phyloP scores from a whole-genome alignment of 2,113 vertebrate species.

The Lagopus muta region DNA sequence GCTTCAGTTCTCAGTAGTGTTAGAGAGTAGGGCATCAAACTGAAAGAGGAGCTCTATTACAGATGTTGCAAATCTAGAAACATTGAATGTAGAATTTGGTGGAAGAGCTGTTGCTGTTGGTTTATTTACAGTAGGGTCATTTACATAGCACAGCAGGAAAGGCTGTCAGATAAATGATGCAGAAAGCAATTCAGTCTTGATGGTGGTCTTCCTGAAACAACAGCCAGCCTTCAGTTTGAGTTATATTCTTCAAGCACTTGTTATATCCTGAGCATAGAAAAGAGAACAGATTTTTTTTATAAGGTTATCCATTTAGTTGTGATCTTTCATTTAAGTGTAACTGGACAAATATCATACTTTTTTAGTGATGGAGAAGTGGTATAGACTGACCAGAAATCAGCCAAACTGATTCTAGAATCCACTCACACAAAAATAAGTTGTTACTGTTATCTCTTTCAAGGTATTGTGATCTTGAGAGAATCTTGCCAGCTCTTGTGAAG shows the following conservation, averaged over 20 bases:
- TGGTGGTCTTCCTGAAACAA: neutral
- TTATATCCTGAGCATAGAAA: neutral
- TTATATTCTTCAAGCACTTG: neutral
- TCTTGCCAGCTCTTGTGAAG: neutral
- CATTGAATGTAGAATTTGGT: neutral
- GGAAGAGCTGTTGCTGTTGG: neutral
- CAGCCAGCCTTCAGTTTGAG: neutral
- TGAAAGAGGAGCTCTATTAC: neutral
- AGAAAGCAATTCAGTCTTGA: neutral
- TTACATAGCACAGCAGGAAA: neutral
- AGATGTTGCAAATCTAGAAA: neutral
- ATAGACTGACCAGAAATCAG: neutral
- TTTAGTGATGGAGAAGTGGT: neutral
- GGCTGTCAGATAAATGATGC: neutral
- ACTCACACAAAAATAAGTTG: neutral
- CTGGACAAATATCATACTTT: neutral
- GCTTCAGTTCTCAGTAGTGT: neutral
- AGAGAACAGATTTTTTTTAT: neutral
- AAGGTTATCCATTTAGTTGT: neutral
- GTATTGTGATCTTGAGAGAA: neutral
- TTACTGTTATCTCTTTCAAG: neutral
- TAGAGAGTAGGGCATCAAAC: neutral
- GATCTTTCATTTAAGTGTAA: neutral
- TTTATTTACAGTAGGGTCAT: neutral
- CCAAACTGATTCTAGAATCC: neutral